A percentile compares a stretch with the other conserved stretches of the same genome.
phyloP scores from a whole-genome alignment of 2,113 vertebrate genomes.

The Barbus barbus region DNA sequence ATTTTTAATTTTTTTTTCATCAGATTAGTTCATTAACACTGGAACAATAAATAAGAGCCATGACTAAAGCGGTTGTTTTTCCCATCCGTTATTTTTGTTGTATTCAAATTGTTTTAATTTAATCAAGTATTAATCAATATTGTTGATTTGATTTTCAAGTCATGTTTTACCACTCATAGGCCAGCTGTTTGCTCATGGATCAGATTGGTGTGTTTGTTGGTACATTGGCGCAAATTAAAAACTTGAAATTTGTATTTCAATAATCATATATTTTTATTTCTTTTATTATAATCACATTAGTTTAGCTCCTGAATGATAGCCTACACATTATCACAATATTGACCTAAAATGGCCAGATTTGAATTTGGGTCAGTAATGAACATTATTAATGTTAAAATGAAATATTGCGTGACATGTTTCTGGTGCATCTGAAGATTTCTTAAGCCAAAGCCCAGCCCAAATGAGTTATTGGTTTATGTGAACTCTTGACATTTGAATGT shows the following conservation, averaged over 20 bases:
- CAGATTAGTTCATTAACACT: constrained; percentile 38
- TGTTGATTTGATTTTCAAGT: background rate
- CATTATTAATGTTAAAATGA: background rate
- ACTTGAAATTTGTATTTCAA: background rate
- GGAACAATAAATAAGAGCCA: constrained; percentile 55
- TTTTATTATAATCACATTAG: background rate
- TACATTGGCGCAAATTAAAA: constrained; percentile 12
- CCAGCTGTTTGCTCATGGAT: background rate
- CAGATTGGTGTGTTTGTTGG: background rate
- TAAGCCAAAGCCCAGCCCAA: constrained; percentile 16
- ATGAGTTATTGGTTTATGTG: constrained; percentile 45
- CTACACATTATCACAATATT: background rate
- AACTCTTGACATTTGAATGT: constrained; percentile 50
- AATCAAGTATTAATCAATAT: background rate
- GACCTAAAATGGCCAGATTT: background rate
- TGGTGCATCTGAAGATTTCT: background rate
- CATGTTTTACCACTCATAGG: background rate
- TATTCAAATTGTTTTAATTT: background rate
- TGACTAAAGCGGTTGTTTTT: constrained; percentile 11
- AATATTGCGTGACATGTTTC: background rate
- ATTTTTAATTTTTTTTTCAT: background rate
- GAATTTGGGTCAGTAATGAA: background rate
- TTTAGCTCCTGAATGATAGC: background rate
- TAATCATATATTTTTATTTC: no score
- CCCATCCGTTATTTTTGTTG: background rate